Percentiles rank a stretch among this genome's conserved stretches.
These are phyloP conservation scores for Orchestes rusci DNA, from an alignment of 2,888 invertebrate species.

Conservation along the genomic window DNA sequence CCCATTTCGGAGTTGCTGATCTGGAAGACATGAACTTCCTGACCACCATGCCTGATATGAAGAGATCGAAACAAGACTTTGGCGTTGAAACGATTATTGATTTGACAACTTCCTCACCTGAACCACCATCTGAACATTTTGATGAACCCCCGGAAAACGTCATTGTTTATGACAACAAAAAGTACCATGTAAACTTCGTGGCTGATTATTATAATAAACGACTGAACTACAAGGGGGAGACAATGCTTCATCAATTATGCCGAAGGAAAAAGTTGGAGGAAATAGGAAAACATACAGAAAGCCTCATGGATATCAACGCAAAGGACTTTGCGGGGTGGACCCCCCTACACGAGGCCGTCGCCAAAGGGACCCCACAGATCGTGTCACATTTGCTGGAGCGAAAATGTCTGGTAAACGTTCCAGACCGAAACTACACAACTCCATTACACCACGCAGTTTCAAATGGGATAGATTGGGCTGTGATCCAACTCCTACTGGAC, in stretches of 20 bases:
- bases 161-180: no score
- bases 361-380: constrained; percentile 43
- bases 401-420: constrained; percentile 49
- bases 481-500: constrained; percentile 45
- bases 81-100: no score
- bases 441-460: constrained; percentile 51
- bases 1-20: constrained; percentile 23
- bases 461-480: constrained; percentile 39
- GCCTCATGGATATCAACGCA: constrained; percentile 48
- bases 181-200: constrained; percentile 28
- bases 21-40: constrained; percentile 13
- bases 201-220: constrained; percentile 36
- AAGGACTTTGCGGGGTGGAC: constrained; percentile 58
- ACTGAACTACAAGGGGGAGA: constrained; percentile 53
- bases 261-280: constrained; percentile 40
- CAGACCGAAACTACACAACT: constrained; percentile 48
- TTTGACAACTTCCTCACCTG: no score
- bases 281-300: constrained; percentile 41
- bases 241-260: constrained; percentile 49
- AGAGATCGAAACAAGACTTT: no score
- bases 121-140: no score
- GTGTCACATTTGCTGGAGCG: constrained; percentile 44
- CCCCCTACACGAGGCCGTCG: constrained; percentile 54
- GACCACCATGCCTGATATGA: no score
- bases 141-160: no score